phyloP scores from a whole-genome alignment of 2,888 invertebrate species.

The Elmis aenea region DNA sequence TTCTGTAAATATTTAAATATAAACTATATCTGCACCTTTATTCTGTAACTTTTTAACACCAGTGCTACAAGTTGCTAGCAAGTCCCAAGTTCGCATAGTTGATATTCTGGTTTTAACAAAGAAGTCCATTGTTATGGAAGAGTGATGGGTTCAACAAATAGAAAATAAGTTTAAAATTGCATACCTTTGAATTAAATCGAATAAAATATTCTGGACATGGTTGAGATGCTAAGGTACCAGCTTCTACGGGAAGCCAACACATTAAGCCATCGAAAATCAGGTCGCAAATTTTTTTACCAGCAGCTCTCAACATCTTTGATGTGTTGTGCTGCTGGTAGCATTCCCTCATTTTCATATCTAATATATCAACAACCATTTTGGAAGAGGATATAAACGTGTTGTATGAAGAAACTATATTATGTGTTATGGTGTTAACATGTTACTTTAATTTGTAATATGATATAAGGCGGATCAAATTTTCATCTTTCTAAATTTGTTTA shows the following conservation, averaged over 20 bases:
- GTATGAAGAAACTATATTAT: no score
- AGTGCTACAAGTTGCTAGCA: no score
- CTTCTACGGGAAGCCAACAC: conserved; percentile 51
- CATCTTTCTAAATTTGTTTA: conserved; percentile 7
- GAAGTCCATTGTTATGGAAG: no score
- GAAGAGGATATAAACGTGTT: not conserved
- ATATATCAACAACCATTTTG: conserved; percentile 9
- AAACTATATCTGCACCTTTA: no score
- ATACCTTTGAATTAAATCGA: conserved; percentile 27
- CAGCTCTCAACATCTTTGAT: conserved; percentile 5
- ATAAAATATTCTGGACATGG: conserved; percentile 46
- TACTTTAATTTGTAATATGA: conserved; percentile 10
- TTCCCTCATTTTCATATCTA: conserved; percentile 12
- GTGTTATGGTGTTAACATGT: no score
- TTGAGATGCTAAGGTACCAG: conserved; percentile 42
- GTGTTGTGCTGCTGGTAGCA: conserved; percentile 8
- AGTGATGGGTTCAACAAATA: no score
- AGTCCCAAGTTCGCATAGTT: no score
- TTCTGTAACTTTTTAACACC: no score
- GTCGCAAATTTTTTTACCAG: conserved; percentile 36
- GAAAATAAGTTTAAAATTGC: conserved; percentile 6
- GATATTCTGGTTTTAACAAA: no score
- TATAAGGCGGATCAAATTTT: conserved; percentile 15
- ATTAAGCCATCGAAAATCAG: conserved; percentile 50
- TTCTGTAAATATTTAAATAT: no score